Base-by-base conservation (phyloP, 2,888 invertebrate species). In the Drosophila kuntzei region DNA sequence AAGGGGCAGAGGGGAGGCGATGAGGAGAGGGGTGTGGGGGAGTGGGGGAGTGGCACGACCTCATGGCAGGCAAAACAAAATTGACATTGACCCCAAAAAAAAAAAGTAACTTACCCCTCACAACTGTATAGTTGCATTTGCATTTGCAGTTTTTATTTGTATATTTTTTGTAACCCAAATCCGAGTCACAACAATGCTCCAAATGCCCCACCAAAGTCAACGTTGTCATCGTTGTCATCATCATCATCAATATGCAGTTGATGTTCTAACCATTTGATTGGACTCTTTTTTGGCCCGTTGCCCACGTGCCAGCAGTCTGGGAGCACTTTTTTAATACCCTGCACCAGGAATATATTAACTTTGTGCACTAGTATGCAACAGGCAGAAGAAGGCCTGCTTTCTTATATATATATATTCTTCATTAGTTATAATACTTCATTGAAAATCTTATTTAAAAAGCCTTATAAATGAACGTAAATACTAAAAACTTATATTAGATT, bases 51-150 rank as follows among this genome's bases (percentile, higher is more conserved):
- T 2, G 47, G 16, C 49, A 51, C 53, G 73, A 68, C 67, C 71
- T 71, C 58, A 25, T 39, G 14, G 34, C 6, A n/a, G 61, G 61
- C 74, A 75, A 75, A 76, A 65, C 87, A 76, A 60, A 51, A 62
- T 76, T 83, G 83, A 84, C 87, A 83, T 84, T 83, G 83, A 87
- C 83, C 87, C 74, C 79, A 79, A 76, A 80, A 79, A 39, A n/a
- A 29, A 50, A 41, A 39, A 6, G 8, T 8, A 27, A 27, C 29
- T 22, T 12, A 25, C 29, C 58, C 36, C 36, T n/a, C 41, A 9
- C 9, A 46, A 18, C 9, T 46, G 36, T 16, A 9, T 41, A 37
- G 47, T 37, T 69, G 69, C 69, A 69, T 69, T 65, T 69, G 65
- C 65, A 69, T 66, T 62, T 41, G 65, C 61, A 49, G 36, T 46